These are phyloP conservation scores for Sacculina carcini DNA, from an alignment of 2,888 invertebrate species.

Conservation along the genomic window DNA sequence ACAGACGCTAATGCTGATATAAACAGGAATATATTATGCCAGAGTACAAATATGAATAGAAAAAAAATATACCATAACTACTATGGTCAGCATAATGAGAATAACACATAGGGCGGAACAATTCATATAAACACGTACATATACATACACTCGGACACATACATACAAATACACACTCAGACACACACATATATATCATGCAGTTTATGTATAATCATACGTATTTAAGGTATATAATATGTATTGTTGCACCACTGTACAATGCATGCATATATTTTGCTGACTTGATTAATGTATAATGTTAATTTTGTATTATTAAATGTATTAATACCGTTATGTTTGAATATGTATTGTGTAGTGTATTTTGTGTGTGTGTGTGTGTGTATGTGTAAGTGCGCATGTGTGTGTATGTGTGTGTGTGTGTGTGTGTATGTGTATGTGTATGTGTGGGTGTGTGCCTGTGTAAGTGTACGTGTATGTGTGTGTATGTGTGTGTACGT, in stretches of 20 bases:
- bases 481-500: neutral
- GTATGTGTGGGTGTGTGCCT: too few species aligned
- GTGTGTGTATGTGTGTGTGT: constrained; percentile 3
- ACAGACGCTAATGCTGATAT: too few species aligned
- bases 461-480: neutral
- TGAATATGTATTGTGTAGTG: neutral
- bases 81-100: too few species aligned
- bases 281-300: too few species aligned
- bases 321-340: neutral
- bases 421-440: constrained; percentile 1
- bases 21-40: too few species aligned
- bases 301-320: too few species aligned
- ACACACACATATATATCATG: neutral
- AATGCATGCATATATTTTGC: too few species aligned
- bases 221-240: neutral
- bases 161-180: too few species aligned
- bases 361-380: too few species aligned
- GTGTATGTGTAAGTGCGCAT: neutral
- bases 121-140: neutral
- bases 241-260: too few species aligned
- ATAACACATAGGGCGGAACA: neutral
- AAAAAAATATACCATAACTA: too few species aligned
- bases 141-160: neutral
- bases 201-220: neutral
- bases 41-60: too few species aligned